These are phyloP conservation scores for Zoanthus gigantus DNA, from an alignment of 92 coral and sea anemone species.

Conservation along the genomic window DNA sequence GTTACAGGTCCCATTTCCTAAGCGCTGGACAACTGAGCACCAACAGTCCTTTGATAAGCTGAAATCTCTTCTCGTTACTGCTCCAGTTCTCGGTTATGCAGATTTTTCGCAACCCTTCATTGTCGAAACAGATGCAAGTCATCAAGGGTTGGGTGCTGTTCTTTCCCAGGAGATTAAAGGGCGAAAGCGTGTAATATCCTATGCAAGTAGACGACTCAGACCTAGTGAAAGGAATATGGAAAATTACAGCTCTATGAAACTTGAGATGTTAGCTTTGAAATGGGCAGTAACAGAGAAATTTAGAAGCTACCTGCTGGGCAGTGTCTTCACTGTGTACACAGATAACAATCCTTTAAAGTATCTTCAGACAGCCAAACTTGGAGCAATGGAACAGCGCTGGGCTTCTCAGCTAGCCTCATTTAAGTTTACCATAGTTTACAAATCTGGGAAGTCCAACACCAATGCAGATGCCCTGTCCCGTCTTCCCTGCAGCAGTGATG, in stretches of 20 bases:
- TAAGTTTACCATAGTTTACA: constrained; percentile 57
- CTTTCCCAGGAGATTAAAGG: constrained; percentile 61
- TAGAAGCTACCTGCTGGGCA: constrained; percentile 64
- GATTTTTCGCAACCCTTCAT: constrained; percentile 39
- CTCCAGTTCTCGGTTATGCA: constrained; percentile 49
- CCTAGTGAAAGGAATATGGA: constrained; percentile 59
- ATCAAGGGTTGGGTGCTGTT: constrained; percentile 48
- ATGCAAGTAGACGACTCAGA: constrained; percentile 71
- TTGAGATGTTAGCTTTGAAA: constrained; percentile 59
- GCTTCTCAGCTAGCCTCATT: constrained; percentile 70
- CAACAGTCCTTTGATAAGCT: constrained; percentile 52
- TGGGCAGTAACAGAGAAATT: constrained; percentile 66
- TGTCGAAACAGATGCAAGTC: constrained; percentile 51
- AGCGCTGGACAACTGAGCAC: constrained; percentile 44
- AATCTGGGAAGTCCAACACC: constrained; percentile 57
- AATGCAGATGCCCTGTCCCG: constrained; percentile 75
- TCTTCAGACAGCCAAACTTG: constrained; percentile 62
- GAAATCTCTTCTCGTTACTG: constrained; percentile 10
- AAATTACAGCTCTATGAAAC: constrained; percentile 75
- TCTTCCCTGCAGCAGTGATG: constrained; percentile 17
- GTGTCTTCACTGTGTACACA: constrained; percentile 54
- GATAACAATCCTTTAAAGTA: constrained; percentile 70
- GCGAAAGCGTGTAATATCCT: constrained; percentile 59
- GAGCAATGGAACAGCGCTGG: constrained; percentile 75
- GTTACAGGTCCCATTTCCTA: constrained; percentile 34